Conservation (phyloP, 1,140 invertebrate species). For the Nasonia vitripennis region DNA sequence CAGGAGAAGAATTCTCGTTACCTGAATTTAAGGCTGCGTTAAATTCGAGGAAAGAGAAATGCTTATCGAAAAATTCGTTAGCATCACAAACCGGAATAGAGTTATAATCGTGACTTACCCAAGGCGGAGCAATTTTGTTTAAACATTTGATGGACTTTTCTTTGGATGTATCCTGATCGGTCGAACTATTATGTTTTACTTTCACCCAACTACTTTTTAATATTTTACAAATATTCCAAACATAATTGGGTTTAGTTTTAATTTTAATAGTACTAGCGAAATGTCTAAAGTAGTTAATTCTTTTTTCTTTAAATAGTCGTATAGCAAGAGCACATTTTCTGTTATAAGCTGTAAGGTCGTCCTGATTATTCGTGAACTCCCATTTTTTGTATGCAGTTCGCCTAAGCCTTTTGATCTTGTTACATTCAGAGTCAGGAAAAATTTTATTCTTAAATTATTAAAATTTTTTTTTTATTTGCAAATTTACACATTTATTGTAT, state of each 20-base stretch:
- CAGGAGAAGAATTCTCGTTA: background rate
- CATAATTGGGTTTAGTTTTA: background rate
- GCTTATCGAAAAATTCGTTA: slow-evolving; percentile 7
- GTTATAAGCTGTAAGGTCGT: slow-evolving; percentile 17
- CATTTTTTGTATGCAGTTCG: slow-evolving; percentile 23
- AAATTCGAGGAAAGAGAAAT: background rate
- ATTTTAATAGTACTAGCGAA: slow-evolving; percentile 17
- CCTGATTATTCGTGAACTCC: background rate
- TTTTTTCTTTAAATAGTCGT: slow-evolving; percentile 32
- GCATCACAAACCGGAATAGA: background rate
- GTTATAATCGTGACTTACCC: background rate
- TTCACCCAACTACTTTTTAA: slow-evolving; percentile 3
- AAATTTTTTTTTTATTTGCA: too few species aligned
- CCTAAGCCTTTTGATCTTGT: slow-evolving; percentile 1
- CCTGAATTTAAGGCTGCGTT: background rate
- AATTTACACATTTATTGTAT: too few species aligned
- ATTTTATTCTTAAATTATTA: too few species aligned
- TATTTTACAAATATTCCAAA: slow-evolving; percentile 16
- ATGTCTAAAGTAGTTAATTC: background rate
- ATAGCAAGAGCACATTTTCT: slow-evolving; percentile 7
- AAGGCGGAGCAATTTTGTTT: slow-evolving; percentile 8
- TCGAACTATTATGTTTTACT: background rate
- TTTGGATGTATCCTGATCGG: background rate
- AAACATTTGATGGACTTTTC: background rate
- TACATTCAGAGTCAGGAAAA: slow-evolving; percentile 20